Conservation (phyloP, 2,113 vertebrate genomes). For the Paratilapia polleni region DNA sequence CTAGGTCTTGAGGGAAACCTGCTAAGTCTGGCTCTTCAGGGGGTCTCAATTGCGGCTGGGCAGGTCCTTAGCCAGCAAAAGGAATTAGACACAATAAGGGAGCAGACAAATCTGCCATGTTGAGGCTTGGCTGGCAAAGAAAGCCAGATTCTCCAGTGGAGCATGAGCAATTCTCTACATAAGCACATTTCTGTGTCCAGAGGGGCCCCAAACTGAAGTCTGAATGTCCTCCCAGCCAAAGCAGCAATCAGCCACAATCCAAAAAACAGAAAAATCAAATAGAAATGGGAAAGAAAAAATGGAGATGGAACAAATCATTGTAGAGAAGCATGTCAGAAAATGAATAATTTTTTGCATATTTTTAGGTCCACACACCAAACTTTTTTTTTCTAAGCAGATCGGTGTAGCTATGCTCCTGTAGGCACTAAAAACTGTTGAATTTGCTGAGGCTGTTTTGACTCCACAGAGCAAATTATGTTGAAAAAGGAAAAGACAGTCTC, state of each 20-base stretch:
- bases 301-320: background rate
- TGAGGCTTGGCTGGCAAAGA: constrained; percentile 44
- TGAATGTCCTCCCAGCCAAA: constrained; percentile 44
- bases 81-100: constrained; percentile 50
- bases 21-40: constrained; percentile 31
- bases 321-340: background rate
- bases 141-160: constrained; percentile 52
- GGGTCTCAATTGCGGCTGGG: constrained; percentile 7
- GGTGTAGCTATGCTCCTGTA: constrained; percentile 16
- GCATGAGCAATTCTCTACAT: constrained; percentile 52
- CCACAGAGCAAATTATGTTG: constrained; percentile 4
- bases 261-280: background rate
- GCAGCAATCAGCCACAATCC: constrained; percentile 22
- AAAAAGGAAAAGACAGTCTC: constrained; percentile 12
- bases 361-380: constrained; percentile 23
- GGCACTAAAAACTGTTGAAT: constrained; percentile 11
- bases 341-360: background rate
- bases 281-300: background rate
- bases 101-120: constrained; percentile 54
- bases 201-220: constrained; percentile 3
- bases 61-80: constrained; percentile 44
- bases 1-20: constrained; percentile 26
- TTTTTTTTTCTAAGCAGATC: constrained; percentile 5
- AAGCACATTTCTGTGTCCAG: constrained; percentile 49
- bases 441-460: constrained; percentile 25